Conservation (phyloP, 2,113 vertebrate genomes). For the Pelobates fuscus region DNA sequence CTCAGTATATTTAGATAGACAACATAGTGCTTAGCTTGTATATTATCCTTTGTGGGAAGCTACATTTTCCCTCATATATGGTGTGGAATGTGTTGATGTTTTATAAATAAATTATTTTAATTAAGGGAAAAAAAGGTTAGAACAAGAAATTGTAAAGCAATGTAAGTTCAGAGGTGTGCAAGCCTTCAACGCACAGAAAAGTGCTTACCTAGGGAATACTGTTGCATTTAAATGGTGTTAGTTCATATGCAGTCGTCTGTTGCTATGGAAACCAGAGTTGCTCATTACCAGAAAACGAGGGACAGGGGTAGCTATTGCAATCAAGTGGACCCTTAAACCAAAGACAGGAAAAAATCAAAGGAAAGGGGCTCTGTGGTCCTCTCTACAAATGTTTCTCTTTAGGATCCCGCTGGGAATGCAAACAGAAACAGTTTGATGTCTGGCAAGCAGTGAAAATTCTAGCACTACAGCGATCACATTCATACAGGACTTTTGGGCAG, state of each 20-base stretch:
- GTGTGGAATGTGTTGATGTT: too few relatives aligned
- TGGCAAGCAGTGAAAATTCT: slow-evolving; percentile 18
- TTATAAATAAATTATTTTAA: not conserved
- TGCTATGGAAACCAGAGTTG: slow-evolving; percentile 35
- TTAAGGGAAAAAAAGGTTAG: slow-evolving; percentile 5
- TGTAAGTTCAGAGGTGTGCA: slow-evolving; percentile 14
- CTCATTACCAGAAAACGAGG: slow-evolving; percentile 38
- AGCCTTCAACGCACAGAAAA: slow-evolving; percentile 4
- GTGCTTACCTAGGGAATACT: slow-evolving; percentile 20
- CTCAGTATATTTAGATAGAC: too few relatives aligned
- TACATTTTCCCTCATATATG: too few relatives aligned
- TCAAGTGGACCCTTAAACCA: slow-evolving; percentile 47
- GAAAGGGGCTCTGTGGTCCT: slow-evolving; percentile 33
- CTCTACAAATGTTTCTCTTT: slow-evolving; percentile 43
- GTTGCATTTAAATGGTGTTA: slow-evolving; percentile 36
- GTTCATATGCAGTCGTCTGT: slow-evolving; percentile 38
- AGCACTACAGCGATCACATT: slow-evolving; percentile 20
- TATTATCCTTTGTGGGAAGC: too few relatives aligned
- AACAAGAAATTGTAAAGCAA: slow-evolving; percentile 8
- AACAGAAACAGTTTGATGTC: slow-evolving; percentile 35
- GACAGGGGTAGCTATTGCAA: slow-evolving; percentile 30
- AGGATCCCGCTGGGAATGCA: slow-evolving; percentile 43
- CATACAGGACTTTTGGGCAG: slow-evolving; percentile 1
- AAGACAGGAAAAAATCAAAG: slow-evolving; percentile 44
- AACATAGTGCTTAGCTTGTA: too few relatives aligned